These are phyloP conservation scores for Peromyscus attwateri DNA, from an alignment of 2,797 vertebrate genomes.

Conservation along the genomic window DNA sequence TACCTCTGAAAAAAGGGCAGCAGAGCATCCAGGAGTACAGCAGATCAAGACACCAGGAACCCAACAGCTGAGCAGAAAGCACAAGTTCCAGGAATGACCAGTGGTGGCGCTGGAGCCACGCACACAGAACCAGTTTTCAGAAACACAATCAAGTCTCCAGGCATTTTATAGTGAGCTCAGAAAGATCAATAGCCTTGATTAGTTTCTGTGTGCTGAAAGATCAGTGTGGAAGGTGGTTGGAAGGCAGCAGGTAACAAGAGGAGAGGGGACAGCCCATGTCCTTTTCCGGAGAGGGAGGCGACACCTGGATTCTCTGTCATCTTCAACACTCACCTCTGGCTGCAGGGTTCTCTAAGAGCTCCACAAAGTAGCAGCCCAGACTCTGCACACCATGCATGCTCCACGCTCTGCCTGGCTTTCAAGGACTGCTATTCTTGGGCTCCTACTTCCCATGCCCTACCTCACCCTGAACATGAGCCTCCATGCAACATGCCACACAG, in stretches of 20 bases:
- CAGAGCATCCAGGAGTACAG: background rate
- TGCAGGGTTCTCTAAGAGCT: background rate
- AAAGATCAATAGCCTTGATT: background rate
- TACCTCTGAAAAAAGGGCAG: conserved; percentile 18
- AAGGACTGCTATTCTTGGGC: background rate
- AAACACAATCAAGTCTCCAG: conserved; percentile 1
- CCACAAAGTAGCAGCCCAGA: background rate
- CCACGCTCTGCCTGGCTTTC: background rate
- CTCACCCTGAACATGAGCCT: background rate
- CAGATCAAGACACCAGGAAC: background rate
- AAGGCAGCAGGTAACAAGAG: background rate
- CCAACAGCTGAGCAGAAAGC: background rate
- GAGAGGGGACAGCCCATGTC: background rate
- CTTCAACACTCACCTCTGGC: background rate
- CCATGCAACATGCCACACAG: background rate
- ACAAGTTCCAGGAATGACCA: background rate
- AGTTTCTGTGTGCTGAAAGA: background rate
- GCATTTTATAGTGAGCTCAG: background rate
- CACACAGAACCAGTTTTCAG: background rate
- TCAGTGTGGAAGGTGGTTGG: background rate
- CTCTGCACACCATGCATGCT: background rate
- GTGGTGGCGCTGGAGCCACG: background rate
- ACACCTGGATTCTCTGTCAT: background rate
- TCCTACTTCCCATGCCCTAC: background rate
- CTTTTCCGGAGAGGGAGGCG: background rate